A percentile compares a stretch with the other conserved stretches of the same genome.
Evolutionary conservation across 2,888 invertebrate species (phyloP).

Genomic region (Nomada hirtipes): DNA sequence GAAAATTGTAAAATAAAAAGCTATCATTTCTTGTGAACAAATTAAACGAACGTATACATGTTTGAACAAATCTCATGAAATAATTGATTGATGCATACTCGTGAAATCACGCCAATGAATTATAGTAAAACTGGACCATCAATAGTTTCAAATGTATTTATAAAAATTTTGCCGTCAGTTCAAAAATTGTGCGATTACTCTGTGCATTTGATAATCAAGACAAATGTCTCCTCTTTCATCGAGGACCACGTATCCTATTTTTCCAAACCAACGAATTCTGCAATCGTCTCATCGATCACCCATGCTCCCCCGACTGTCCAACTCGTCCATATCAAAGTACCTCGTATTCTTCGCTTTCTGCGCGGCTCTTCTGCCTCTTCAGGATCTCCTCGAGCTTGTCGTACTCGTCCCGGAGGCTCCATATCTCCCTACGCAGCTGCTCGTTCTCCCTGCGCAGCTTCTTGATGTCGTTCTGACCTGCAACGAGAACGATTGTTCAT

Average conservation of each 20-base stretch:
- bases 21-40: too few relatives aligned
- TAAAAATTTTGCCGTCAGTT: neutral
- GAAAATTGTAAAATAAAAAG: too few relatives aligned
- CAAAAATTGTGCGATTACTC: too few relatives aligned
- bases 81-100: too few relatives aligned
- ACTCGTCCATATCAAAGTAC: slow-evolving; percentile 55
- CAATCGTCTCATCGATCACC: slow-evolving; percentile 18
- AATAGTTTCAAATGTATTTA: neutral
- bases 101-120: too few relatives aligned
- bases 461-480: slow-evolving; percentile 95
- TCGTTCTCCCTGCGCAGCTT: slow-evolving; percentile 95
- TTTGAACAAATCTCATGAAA: too few relatives aligned
- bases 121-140: neutral
- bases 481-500: slow-evolving; percentile 65
- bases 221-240: slow-evolving; percentile 3
- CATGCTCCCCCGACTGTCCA: neutral
- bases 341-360: slow-evolving; percentile 81
- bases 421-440: slow-evolving; percentile 93
- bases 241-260: neutral
- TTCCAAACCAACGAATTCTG: neutral
- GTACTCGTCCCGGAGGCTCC: slow-evolving; percentile 94
- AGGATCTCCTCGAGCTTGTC: slow-evolving; percentile 93
- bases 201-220: neutral
- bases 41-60: too few relatives aligned
- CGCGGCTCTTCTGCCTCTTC: slow-evolving; percentile 83